phyloP scores from a whole-genome alignment of 2,797 vertebrate genomes.

The Microhierax caerulescens region DNA sequence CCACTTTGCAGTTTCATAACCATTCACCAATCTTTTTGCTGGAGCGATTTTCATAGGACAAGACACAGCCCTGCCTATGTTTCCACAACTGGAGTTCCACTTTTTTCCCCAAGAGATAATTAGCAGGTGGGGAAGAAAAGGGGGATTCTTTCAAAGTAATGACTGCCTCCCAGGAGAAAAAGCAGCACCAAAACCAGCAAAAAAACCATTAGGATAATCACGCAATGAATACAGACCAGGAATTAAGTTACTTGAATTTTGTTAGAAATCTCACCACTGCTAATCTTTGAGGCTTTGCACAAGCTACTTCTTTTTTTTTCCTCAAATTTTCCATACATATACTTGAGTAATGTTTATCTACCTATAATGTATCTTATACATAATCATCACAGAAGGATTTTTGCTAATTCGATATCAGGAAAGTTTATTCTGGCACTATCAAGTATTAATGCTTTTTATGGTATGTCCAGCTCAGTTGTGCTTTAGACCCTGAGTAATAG shows the following conservation, averaged over 20 bases:
- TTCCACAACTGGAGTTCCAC: neutral
- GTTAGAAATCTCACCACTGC: neutral
- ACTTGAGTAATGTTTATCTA: neutral
- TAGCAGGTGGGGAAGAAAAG: neutral
- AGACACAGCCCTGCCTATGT: neutral
- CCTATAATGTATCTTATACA: neutral
- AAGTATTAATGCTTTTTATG: neutral
- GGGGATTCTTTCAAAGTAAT: neutral
- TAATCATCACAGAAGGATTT: neutral
- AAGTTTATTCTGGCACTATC: neutral
- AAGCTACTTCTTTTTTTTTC: neutral
- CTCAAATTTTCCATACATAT: neutral
- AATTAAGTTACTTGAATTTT: neutral
- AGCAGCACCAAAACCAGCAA: neutral
- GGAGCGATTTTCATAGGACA: neutral
- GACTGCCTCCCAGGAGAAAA: neutral
- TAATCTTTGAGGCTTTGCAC: neutral
- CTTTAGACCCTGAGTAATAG: neutral
- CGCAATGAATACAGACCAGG: neutral
- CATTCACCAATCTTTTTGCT: neutral
- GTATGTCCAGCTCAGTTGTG: neutral
- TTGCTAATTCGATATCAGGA: neutral
- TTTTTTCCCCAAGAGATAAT: neutral
- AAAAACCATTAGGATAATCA: neutral
- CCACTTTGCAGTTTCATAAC: neutral